A percentile compares a stretch with the other conserved stretches of the same genome.
Evolutionary conservation across 2,888 invertebrate species (phyloP).

Genomic region (Loripinus fragilis): DNA sequence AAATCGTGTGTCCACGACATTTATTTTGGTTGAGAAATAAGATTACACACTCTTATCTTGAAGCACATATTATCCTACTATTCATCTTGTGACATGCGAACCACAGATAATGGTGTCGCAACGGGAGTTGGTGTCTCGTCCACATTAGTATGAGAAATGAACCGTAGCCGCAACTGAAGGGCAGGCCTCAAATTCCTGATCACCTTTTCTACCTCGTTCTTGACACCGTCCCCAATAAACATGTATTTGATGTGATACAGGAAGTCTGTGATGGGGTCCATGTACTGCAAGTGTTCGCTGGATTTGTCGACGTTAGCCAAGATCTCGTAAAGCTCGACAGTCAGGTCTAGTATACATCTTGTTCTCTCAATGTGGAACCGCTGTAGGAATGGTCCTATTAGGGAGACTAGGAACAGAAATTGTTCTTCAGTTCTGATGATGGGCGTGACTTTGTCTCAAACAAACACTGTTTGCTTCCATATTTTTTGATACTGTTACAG

Average conservation of each 20-base stretch:
- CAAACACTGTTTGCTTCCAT: too few relatives aligned
- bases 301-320: slow-evolving; percentile 94
- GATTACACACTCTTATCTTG: too few relatives aligned
- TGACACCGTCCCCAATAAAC: slow-evolving; percentile 98
- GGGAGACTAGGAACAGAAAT: slow-evolving; percentile 94
- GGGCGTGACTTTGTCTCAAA: slow-evolving; percentile 92
- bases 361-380: slow-evolving; percentile 93
- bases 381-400: slow-evolving; percentile 96
- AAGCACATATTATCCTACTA: too few relatives aligned
- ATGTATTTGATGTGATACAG: slow-evolving; percentile 99
- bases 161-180: slow-evolving; percentile 93
- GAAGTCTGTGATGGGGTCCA: slow-evolving; percentile 97
- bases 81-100: slow-evolving; percentile 12
- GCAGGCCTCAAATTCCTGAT: slow-evolving; percentile 94
- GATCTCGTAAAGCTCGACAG: slow-evolving; percentile 93
- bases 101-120: slow-evolving; percentile 10
- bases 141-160: slow-evolving; percentile 89
- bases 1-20: too few relatives aligned
- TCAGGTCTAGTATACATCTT: slow-evolving; percentile 87
- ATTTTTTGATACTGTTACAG: too few relatives aligned
- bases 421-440: slow-evolving; percentile 94
- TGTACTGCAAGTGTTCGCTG: slow-evolving; percentile 88
- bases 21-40: too few relatives aligned
- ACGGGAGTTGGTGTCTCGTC: slow-evolving; percentile 67
- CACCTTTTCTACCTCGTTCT: slow-evolving; percentile 94